Conservation (phyloP, 1,140 invertebrate species). For the Drosophila tristis region DNA sequence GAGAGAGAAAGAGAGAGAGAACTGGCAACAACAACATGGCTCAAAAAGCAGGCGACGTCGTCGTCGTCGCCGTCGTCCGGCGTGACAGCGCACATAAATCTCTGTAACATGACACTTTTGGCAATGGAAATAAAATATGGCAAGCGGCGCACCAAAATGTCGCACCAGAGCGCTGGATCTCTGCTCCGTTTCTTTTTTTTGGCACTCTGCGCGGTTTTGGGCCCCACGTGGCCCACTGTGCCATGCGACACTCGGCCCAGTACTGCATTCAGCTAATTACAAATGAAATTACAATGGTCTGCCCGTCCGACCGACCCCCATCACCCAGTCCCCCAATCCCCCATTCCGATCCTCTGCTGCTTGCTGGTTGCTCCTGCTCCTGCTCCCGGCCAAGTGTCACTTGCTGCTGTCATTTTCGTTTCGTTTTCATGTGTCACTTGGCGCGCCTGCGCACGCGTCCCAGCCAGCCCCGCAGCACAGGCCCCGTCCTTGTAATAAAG, state of each 20-base stretch:
- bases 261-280: conserved; percentile 79
- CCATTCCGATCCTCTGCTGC: conserved; percentile 20
- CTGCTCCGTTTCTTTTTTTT: conserved; percentile 34
- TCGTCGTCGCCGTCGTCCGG: conserved; percentile 56
- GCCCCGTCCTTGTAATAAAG: conserved; percentile 72
- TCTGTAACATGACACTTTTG: conserved; percentile 84
- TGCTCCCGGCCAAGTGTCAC: conserved; percentile 73
- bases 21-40: conserved; percentile 45
- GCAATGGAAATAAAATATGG: conserved; percentile 84
- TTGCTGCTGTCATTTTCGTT: conserved; percentile 80
- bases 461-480: conserved; percentile 11
- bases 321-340: background rate
- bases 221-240: conserved; percentile 59
- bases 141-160: conserved; percentile 79
- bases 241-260: conserved; percentile 53
- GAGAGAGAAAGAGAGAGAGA: conserved; percentile 24
- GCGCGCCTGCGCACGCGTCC: conserved; percentile 57
- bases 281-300: conserved; percentile 76
- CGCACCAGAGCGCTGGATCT: conserved; percentile 57
- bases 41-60: conserved; percentile 42
- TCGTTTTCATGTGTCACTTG: conserved; percentile 81
- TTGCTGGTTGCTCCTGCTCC: conserved; percentile 29
- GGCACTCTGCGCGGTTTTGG: conserved; percentile 37
- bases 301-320: background rate
- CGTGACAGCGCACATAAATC: conserved; percentile 83